These are phyloP conservation scores for Drosophila picticornis DNA, from an alignment of 2,888 invertebrate genomes.

Conservation along the genomic window DNA sequence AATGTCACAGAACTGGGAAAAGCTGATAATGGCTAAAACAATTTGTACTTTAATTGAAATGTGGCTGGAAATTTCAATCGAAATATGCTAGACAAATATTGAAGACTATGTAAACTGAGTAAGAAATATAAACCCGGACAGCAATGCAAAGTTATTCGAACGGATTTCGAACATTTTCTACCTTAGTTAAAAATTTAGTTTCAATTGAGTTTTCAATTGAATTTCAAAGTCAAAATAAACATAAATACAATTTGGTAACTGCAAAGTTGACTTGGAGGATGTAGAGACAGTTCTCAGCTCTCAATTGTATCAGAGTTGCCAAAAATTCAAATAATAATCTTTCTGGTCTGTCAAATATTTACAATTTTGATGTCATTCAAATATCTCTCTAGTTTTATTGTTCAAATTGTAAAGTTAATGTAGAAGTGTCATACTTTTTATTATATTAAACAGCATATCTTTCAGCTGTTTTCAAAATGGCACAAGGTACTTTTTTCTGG, in stretches of 20 bases:
- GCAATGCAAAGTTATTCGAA: background rate
- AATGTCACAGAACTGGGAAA: background rate
- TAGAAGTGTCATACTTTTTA: background rate
- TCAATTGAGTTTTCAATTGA: background rate
- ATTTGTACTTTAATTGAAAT: background rate
- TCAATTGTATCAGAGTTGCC: background rate
- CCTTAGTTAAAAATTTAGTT: background rate
- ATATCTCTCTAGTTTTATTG: background rate
- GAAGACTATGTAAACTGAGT: background rate
- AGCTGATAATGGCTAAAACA: background rate
- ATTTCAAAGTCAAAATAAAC: background rate
- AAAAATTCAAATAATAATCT: background rate
- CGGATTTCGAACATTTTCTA: background rate
- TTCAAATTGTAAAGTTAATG: background rate
- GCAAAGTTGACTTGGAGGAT: background rate
- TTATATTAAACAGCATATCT: background rate
- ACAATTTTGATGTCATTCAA: background rate
- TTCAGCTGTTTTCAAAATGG: background rate
- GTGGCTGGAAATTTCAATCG: background rate
- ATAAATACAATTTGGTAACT: background rate
- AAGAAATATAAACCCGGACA: background rate
- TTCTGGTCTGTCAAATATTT: background rate
- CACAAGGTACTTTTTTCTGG: background rate
- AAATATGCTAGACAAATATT: constrained; percentile 1
- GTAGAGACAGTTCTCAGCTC: background rate